Evolutionary conservation across 2,888 invertebrate species (phyloP).

Genomic region (Pseudococcus viburni): DNA sequence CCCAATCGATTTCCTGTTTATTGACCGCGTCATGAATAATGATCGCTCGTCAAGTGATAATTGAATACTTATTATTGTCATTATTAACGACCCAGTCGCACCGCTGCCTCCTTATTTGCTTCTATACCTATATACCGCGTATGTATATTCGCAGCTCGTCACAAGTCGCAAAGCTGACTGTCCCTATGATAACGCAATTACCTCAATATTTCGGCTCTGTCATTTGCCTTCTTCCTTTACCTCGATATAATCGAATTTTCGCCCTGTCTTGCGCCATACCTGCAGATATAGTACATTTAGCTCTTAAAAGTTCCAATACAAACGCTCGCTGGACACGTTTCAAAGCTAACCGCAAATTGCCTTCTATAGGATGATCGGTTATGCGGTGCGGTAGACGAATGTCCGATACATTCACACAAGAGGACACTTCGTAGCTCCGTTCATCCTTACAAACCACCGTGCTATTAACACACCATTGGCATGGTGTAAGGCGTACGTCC

Average conservation of each 20-base stretch:
- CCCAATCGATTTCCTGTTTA: slow-evolving; percentile 53
- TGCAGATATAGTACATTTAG: not conserved
- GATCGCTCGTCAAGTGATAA: slow-evolving; percentile 46
- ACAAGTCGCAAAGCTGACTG: not conserved
- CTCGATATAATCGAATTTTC: not conserved
- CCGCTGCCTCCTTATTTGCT: no score
- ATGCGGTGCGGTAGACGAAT: not conserved
- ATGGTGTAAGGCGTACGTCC: not conserved
- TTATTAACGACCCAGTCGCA: not conserved
- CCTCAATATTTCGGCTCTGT: not conserved
- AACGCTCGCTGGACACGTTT: not conserved
- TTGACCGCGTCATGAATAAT: slow-evolving; percentile 44
- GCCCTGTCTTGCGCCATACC: not conserved
- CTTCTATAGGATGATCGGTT: not conserved
- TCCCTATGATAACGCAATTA: not conserved
- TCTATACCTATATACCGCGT: not conserved
- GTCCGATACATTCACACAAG: not conserved
- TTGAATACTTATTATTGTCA: slow-evolving; percentile 52
- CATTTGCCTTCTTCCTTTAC: not conserved
- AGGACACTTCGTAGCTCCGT: not conserved
- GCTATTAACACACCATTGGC: not conserved
- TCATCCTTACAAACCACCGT: not conserved
- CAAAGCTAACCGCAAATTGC: not conserved
- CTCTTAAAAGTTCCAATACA: not conserved
- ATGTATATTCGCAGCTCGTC: not conserved